Percentiles rank a stretch among this genome's conserved stretches.
These are phyloP conservation scores for Epinotia nisella DNA, from an alignment of 2,888 invertebrate genomes.

Conservation along the genomic window DNA sequence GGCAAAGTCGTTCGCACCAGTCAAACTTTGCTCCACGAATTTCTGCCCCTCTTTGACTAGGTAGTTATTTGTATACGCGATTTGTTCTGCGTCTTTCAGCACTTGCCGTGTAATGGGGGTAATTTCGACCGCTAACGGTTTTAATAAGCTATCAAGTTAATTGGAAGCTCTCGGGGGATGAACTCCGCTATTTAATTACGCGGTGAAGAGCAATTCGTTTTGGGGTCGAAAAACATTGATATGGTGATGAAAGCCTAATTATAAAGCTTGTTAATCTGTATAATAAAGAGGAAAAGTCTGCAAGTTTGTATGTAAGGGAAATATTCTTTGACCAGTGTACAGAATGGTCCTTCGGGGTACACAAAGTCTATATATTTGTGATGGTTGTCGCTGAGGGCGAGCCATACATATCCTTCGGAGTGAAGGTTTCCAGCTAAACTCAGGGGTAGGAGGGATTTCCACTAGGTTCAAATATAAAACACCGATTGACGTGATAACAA, in stretches of 20 bases:
- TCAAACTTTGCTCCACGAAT: not conserved
- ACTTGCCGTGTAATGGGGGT: slow-evolving; percentile 19
- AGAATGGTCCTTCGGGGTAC: too few species aligned
- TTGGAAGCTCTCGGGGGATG: slow-evolving; percentile 29
- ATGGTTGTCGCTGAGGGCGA: too few species aligned
- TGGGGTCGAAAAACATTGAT: slow-evolving; percentile 12
- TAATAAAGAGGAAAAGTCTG: not conserved
- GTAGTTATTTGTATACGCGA: slow-evolving; percentile 11
- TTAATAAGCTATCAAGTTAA: slow-evolving; percentile 43
- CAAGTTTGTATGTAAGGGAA: not conserved
- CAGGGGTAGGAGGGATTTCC: too few species aligned
- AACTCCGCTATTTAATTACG: slow-evolving; percentile 34
- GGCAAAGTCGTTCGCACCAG: too few species aligned
- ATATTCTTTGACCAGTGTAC: too few species aligned
- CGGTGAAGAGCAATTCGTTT: slow-evolving; percentile 37
- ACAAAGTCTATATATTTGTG: too few species aligned
- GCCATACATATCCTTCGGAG: too few species aligned
- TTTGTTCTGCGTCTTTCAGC: slow-evolving; percentile 9
- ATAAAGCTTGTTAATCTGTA: not conserved
- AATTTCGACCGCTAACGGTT: slow-evolving; percentile 35
- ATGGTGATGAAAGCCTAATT: not conserved
- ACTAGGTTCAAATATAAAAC: too few species aligned
- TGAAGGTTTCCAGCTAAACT: too few species aligned
- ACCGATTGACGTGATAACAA: too few species aligned
- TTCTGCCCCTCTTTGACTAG: not conserved